phyloP scores from a whole-genome alignment of 2,888 invertebrate genomes.

The Oeneis ivallda region DNA sequence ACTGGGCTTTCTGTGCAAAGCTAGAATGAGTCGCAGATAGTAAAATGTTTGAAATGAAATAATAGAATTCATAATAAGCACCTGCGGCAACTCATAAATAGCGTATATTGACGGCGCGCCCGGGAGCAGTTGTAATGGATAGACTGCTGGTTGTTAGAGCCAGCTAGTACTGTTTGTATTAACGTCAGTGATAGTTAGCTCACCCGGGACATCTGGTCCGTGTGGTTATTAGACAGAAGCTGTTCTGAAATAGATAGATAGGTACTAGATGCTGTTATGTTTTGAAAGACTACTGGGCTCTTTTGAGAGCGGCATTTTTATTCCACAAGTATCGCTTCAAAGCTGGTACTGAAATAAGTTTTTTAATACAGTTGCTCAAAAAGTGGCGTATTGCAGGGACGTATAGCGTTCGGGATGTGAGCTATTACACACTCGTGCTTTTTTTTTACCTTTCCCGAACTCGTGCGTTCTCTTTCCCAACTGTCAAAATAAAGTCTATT shows the following conservation, averaged over 20 bases:
- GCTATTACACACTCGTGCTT: too few relatives aligned
- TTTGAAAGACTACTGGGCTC: too few relatives aligned
- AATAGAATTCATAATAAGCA: conserved; percentile 21
- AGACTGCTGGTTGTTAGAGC: conserved; percentile 18
- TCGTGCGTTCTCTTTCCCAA: too few relatives aligned
- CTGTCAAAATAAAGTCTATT: too few relatives aligned
- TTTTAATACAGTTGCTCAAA: too few relatives aligned
- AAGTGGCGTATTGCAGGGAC: too few relatives aligned
- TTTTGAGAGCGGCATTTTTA: too few relatives aligned
- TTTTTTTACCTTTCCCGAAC: too few relatives aligned
- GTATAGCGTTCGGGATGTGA: too few relatives aligned
- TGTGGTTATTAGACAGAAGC: not conserved
- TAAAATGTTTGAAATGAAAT: conserved; percentile 1
- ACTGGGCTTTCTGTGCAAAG: not conserved
- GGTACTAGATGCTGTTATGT: not conserved
- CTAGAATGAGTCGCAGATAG: not conserved
- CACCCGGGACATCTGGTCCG: conserved; percentile 2
- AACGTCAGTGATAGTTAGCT: conserved; percentile 6
- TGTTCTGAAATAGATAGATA: not conserved
- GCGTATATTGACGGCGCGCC: conserved; percentile 17
- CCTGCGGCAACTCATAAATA: conserved; percentile 25
- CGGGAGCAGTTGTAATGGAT: conserved; percentile 28
- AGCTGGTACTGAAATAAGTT: too few relatives aligned
- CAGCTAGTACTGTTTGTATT: conserved; percentile 8
- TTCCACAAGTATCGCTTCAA: too few relatives aligned